Conservation (phyloP, 2,797 vertebrate genomes). For the Cephalopachus bancanus region DNA sequence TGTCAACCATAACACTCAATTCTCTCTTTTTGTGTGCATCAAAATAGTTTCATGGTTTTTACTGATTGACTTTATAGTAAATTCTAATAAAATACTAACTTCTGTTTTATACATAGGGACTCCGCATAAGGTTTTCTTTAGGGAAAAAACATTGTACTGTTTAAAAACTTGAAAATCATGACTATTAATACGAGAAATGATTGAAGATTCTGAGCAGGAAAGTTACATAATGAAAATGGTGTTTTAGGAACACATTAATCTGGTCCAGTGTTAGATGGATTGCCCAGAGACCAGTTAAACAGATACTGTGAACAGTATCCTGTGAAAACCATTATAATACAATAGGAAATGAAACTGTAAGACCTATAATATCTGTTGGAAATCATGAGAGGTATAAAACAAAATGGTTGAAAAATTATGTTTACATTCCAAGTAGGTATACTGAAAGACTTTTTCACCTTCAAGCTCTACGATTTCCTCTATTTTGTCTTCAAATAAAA, state of each 20-base stretch:
- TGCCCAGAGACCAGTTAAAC: slow-evolving; percentile 70
- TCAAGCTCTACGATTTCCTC: slow-evolving; percentile 49
- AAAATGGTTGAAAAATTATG: slow-evolving; percentile 69
- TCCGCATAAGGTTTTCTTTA: slow-evolving; percentile 52
- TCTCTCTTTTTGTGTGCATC: neutral
- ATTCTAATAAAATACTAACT: slow-evolving; percentile 53
- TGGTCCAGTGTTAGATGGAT: slow-evolving; percentile 59
- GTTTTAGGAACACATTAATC: slow-evolving; percentile 73
- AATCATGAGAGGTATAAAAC: slow-evolving; percentile 67
- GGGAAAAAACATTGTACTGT: neutral
- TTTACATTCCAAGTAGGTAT: slow-evolving; percentile 55
- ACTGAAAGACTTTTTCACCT: slow-evolving; percentile 48
- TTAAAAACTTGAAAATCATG: slow-evolving; percentile 68
- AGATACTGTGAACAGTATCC: slow-evolving; percentile 42
- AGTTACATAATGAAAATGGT: slow-evolving; percentile 59
- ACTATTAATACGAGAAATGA: slow-evolving; percentile 63
- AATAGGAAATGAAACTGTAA: slow-evolving; percentile 64
- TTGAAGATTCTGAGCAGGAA: slow-evolving; percentile 51
- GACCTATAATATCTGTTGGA: slow-evolving; percentile 58
- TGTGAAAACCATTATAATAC: slow-evolving; percentile 74
- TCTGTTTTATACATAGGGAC: slow-evolving; percentile 13
- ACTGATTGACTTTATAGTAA: slow-evolving; percentile 38
- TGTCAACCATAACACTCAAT: neutral
- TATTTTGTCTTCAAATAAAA: slow-evolving; percentile 70
- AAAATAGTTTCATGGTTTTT: slow-evolving; percentile 44